A percentile compares a stretch with the other conserved stretches of the same genome.
Conservation (phyloP, 2,888 invertebrate genomes). For the Anthophora plumipes region DNA sequence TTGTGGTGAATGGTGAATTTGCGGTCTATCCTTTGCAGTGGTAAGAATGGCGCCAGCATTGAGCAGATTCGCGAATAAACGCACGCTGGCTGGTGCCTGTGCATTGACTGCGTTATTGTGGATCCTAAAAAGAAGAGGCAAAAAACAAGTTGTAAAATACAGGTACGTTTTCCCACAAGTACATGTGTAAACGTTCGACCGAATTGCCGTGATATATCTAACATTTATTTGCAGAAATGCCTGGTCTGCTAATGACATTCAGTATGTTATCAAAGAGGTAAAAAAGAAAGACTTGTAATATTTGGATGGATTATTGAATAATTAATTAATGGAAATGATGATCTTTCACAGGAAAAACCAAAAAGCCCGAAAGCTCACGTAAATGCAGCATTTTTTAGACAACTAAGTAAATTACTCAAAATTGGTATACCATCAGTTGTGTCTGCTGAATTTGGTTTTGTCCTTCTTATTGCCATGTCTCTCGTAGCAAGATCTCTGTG, state of each 20-base stretch:
- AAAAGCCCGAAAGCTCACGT: constrained; percentile 89
- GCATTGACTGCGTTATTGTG: constrained; percentile 85
- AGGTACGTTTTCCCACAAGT: constrained; percentile 42
- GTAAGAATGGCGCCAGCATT: constrained; percentile 90
- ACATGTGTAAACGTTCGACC: not conserved
- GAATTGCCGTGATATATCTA: not conserved
- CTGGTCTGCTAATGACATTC: constrained; percentile 90
- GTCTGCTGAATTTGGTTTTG: constrained; percentile 90
- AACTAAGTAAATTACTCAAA: constrained; percentile 88
- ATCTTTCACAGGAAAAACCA: constrained; percentile 81
- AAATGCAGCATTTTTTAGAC: constrained; percentile 90
- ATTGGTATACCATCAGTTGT: constrained; percentile 90
- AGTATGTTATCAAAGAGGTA: constrained; percentile 91
- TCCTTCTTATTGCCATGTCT: constrained; percentile 91
- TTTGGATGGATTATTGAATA: too few relatives aligned
- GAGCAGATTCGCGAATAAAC: constrained; percentile 90
- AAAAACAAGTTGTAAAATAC: constrained; percentile 58
- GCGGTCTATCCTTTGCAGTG: not conserved
- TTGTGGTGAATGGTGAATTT: constrained; percentile 28
- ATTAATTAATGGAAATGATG: constrained; percentile 64
- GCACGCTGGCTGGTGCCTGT: constrained; percentile 88
- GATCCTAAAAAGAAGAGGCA: constrained; percentile 76
- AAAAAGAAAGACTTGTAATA: constrained; percentile 9
- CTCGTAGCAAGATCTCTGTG: constrained; percentile 96
- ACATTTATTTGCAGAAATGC: constrained; percentile 83